phyloP scores from a whole-genome alignment of 2,113 vertebrate genomes.

The Orthochromis malagaraziensis region DNA sequence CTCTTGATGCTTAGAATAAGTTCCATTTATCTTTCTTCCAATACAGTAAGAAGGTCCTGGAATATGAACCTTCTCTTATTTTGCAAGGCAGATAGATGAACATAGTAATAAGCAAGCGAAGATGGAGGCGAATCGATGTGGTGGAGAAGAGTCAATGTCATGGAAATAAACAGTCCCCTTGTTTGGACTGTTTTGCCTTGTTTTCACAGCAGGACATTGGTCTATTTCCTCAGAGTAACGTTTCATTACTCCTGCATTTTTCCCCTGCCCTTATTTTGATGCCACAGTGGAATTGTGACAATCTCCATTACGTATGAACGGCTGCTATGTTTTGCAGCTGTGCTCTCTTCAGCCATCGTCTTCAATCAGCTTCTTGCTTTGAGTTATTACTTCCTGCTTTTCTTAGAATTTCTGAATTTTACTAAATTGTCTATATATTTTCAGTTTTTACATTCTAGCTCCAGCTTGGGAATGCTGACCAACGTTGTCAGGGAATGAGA shows the following conservation, averaged over 20 bases:
- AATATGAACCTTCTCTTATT: neutral
- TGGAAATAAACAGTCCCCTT: slow-evolving; percentile 23
- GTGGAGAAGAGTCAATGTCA: neutral
- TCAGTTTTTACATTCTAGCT: neutral
- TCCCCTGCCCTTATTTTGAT: neutral
- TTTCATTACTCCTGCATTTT: slow-evolving; percentile 20
- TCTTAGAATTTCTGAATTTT: neutral
- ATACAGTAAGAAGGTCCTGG: neutral
- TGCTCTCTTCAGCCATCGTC: slow-evolving; percentile 7
- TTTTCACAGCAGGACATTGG: neutral
- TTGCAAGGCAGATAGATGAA: neutral
- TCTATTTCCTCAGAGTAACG: slow-evolving; percentile 30
- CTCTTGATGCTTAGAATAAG: neutral
- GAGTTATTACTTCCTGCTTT: slow-evolving; percentile 58
- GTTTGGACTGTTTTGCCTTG: slow-evolving; percentile 8
- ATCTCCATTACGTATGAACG: neutral
- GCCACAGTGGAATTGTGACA: slow-evolving; percentile 18
- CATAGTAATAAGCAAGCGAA: neutral
- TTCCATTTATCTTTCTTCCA: neutral
- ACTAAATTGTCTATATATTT: neutral
- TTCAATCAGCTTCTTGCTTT: slow-evolving; percentile 30
- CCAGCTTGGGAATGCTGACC: slow-evolving; percentile 26
- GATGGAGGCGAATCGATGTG: neutral
- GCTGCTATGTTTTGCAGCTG: slow-evolving; percentile 37
- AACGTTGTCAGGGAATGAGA: neutral